phyloP scores from a whole-genome alignment of 64 coral and sea anemone species.

The Hydrozoanthus tunicans region DNA sequence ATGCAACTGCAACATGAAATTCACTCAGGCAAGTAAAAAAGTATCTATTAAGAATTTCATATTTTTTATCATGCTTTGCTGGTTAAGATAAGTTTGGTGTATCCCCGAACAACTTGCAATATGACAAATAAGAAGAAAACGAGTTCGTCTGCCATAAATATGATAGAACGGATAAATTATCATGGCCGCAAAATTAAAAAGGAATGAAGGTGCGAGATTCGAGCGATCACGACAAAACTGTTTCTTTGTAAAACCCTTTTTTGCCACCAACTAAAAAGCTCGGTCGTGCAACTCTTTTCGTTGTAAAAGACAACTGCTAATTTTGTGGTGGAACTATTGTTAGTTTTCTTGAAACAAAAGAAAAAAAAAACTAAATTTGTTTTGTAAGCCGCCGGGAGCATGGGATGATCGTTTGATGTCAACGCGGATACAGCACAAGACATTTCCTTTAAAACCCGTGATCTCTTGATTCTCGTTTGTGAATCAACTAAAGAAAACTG shows the following conservation, averaged over 20 bases:
- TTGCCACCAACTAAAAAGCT: not conserved
- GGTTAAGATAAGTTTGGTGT: not conserved
- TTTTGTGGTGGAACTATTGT: not conserved
- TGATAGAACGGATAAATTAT: not conserved
- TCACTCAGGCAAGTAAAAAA: not conserved
- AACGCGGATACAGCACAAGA: not conserved
- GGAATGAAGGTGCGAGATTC: not conserved
- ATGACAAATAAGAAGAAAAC: not conserved
- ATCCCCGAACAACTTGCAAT: not conserved
- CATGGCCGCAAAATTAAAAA: not conserved
- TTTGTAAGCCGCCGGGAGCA: not conserved
- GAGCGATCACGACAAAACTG: not conserved
- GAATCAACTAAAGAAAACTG: not conserved
- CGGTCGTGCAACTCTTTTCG: not conserved
- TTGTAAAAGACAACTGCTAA: not conserved
- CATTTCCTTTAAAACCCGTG: not conserved
- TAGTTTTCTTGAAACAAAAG: slow-evolving; percentile 7
- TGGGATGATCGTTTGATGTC: not conserved
- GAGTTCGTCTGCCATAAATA: not conserved
- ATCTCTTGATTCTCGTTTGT: not conserved
- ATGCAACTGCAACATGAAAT: not conserved
- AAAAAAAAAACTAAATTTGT: not conserved
- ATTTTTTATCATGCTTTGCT: not conserved
- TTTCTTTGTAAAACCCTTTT: not conserved
- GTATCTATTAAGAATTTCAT: not conserved